Conservation (phyloP, 2,113 vertebrate genomes). For the human region GRCh38 chrX:41430001-41430500, state of each 20-base stretch:
- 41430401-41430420: background rate
- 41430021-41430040: constrained; percentile 35
- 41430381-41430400: background rate
- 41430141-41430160: constrained; percentile 7
- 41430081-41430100: background rate
- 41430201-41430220: background rate
- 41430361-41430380: background rate
- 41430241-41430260: background rate
- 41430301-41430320: background rate
- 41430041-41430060: constrained; percentile 20
- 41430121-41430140: background rate
- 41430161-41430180: background rate
- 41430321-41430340: background rate
- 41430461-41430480: background rate
- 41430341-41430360: background rate
- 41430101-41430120: constrained; percentile 1
- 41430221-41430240: background rate
- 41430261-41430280: background rate
- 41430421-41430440: background rate
- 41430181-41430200: background rate
- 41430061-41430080: background rate
- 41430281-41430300: background rate
- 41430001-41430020: background rate
- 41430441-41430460: background rate
- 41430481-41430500: background rate